Conservation (phyloP, 1,140 invertebrate genomes). For the Pachypeltis micranthus region DNA sequence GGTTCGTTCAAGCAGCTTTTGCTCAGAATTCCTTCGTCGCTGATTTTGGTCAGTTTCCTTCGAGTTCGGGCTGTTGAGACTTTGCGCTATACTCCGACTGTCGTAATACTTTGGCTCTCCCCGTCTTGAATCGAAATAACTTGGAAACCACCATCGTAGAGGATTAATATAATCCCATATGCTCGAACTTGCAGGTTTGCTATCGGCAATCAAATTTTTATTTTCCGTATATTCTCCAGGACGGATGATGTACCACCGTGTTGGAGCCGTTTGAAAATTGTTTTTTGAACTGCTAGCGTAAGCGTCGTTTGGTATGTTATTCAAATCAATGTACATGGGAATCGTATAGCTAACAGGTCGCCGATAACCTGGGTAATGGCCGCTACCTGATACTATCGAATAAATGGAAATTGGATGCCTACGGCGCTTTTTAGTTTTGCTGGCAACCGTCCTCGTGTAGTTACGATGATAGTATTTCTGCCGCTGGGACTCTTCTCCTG, state of each 20-base stretch:
- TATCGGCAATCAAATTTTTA: neutral
- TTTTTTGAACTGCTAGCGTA: neutral
- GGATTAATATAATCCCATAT: constrained; percentile 15
- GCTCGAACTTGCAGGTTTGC: neutral
- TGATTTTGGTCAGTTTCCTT: neutral
- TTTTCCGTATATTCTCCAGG: constrained; percentile 4
- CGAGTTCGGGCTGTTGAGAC: neutral
- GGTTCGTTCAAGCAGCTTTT: neutral
- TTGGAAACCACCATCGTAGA: constrained; percentile 13
- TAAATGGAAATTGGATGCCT: neutral
- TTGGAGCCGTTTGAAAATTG: neutral
- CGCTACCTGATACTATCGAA: neutral
- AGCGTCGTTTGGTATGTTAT: neutral
- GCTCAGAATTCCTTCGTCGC: neutral
- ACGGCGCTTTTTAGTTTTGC: neutral
- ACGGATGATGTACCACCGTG: neutral
- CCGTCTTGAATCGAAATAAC: constrained; percentile 8
- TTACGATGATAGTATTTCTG: neutral
- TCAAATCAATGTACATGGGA: neutral
- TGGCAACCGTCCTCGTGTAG: neutral
- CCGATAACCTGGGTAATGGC: neutral
- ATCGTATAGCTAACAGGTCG: neutral
- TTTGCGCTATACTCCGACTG: neutral
- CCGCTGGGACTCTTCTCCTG: neutral
- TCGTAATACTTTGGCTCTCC: constrained; percentile 15